Percentiles rank a stretch among this genome's conserved stretches.
Evolutionary conservation across 2,888 invertebrate species (phyloP).

Genomic region (Nemoura dubitans): DNA sequence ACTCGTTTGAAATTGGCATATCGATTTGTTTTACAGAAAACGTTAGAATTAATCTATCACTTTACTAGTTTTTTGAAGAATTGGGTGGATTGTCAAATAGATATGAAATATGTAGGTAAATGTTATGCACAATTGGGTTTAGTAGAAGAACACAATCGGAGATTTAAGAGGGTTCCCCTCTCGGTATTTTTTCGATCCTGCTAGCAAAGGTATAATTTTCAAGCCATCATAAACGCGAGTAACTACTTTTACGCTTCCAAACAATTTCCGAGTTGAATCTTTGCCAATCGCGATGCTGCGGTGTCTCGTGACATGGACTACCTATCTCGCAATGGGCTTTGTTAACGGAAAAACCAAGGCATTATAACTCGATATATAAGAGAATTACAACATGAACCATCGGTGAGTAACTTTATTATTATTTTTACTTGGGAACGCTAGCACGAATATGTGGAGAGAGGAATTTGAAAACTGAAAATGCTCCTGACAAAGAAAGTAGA

Average conservation of each 20-base stretch:
- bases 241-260: not conserved
- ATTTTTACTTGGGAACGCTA: conserved; percentile 19
- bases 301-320: not conserved
- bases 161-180: too few species aligned
- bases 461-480: conserved; percentile 27
- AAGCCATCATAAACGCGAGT: too few species aligned
- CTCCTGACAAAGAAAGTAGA: conserved; percentile 32
- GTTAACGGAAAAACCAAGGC: conserved; percentile 40
- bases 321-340: conserved; percentile 24
- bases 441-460: conserved; percentile 25
- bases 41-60: too few species aligned
- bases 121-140: too few species aligned
- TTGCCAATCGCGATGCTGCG: not conserved
- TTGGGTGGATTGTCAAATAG: too few species aligned
- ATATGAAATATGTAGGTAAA: too few species aligned
- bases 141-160: too few species aligned
- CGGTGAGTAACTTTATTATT: conserved; percentile 35
- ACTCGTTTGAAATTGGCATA: too few species aligned
- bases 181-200: too few species aligned
- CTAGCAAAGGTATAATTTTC: too few species aligned
- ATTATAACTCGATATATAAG: conserved; percentile 29
- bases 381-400: conserved; percentile 14
- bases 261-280: conserved; percentile 12
- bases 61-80: too few species aligned
- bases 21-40: too few species aligned